Percentiles rank a stretch among this genome's conserved stretches.
Conservation (phyloP, 2,113 vertebrate genomes). For the Platanista minor region DNA sequence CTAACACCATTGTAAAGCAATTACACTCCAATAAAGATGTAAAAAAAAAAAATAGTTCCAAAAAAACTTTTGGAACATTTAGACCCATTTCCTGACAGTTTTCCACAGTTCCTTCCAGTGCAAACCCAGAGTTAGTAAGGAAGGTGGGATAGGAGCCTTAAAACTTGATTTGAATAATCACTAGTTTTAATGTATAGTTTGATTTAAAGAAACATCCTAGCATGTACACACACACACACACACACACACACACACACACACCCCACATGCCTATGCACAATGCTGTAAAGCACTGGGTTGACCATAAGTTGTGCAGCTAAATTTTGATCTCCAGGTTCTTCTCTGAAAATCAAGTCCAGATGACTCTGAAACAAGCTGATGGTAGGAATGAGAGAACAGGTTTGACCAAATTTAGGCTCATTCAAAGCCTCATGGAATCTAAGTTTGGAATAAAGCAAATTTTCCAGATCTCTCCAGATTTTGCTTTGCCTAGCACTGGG, state of each 20-base stretch:
- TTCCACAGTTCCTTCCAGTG: constrained; percentile 61
- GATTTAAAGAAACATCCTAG: neutral
- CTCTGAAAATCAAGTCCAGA: constrained; percentile 67
- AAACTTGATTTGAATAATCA: constrained; percentile 25
- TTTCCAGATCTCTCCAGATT: constrained; percentile 37
- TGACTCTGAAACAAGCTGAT: constrained; percentile 29
- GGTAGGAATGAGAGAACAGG: constrained; percentile 25
- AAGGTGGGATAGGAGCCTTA: neutral
- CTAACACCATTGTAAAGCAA: too few species aligned
- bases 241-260: too few species aligned
- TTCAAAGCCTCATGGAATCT: constrained; percentile 27
- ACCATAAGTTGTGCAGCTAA: neutral
- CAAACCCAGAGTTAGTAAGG: constrained; percentile 23
- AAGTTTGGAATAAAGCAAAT: constrained; percentile 30
- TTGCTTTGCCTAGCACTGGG: constrained; percentile 24
- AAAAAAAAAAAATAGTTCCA: constrained; percentile 40
- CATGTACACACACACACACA: neutral
- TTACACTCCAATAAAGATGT: too few species aligned
- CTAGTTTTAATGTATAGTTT: neutral
- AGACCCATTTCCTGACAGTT: constrained; percentile 52
- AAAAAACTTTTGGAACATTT: constrained; percentile 28
- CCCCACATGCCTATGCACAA: neutral
- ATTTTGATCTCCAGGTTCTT: constrained; percentile 27
- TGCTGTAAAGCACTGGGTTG: neutral
- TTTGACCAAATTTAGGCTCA: constrained; percentile 54